A percentile compares a stretch with the other conserved stretches of the same genome.
Evolutionary conservation across 2,113 vertebrate genomes (phyloP).

Genomic region (Saguinus midas): DNA sequence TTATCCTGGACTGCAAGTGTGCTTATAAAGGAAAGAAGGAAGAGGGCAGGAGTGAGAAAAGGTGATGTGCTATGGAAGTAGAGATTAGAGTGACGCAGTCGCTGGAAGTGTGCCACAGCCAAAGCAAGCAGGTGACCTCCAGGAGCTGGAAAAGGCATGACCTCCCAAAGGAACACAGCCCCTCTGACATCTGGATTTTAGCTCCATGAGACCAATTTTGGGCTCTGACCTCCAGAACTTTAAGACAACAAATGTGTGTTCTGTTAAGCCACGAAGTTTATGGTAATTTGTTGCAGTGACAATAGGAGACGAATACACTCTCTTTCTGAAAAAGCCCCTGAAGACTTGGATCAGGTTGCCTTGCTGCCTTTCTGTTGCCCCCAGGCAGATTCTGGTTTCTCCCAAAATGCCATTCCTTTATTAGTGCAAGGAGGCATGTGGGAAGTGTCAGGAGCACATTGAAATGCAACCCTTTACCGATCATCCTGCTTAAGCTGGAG

Average conservation of each 20-base stretch:
- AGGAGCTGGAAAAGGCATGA: not conserved
- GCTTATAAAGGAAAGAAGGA: not conserved
- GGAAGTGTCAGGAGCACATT: rapidly evolving
- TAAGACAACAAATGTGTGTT: not conserved
- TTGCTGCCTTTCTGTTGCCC: rapidly evolving
- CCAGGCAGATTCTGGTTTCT: not conserved
- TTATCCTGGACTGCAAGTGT: no score
- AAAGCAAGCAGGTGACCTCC: not conserved
- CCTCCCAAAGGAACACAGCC: not conserved
- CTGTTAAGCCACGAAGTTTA: not conserved
- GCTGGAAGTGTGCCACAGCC: not conserved
- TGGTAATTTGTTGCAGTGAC: not conserved
- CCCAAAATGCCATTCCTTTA: no score
- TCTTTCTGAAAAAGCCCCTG: not conserved
- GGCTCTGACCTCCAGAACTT: not conserved
- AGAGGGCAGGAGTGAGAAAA: not conserved
- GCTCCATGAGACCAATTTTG: not conserved
- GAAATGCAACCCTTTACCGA: rapidly evolving
- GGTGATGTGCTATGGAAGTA: rapidly evolving
- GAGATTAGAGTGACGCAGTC: not conserved
- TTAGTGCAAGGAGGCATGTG: not conserved
- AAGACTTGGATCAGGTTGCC: not conserved
- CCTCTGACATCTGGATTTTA: not conserved
- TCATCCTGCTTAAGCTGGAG: rapidly evolving
- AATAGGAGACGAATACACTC: rapidly evolving